Base-by-base conservation (phyloP, 64 coral and sea anemone genomes). In the Stichodactyla helianthus region DNA sequence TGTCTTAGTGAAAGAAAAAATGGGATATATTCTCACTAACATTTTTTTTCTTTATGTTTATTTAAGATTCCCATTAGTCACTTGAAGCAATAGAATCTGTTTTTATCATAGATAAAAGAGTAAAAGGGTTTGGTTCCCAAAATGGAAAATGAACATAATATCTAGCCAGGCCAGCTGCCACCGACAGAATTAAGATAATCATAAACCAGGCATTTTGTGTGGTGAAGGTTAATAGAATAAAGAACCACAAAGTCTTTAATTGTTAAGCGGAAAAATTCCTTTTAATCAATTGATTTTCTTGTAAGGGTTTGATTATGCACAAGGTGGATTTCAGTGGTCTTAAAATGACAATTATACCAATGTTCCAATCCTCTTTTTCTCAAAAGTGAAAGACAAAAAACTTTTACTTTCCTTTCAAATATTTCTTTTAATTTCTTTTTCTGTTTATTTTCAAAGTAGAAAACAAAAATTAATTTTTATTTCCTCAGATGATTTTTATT, bases 201-300 rank as follows among this genome's bases (percentile, higher is more conserved):
- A 81, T 52, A 81, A 81, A 51, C 78, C 78, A 81, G 16, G 18
- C 52, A 52, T 81, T 81, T 81, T 81, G 52, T 81, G 78, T 50
- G 78, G 78, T 51, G n/a, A 5, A 81, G 78, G 78, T 81, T 81
- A 81, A 81, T 81, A 81, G 78, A 81, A 81, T 81, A 81, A 81
- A 50, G 50, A 81, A 51, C 78, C 78, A 81, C 78, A 81, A 81
- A 52, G 78, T 81, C 78, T 52, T 81, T 81, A 81, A 81, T 81
- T 81, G 50, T 52, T 81, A 81, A 81, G 78, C 78, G 52, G 78
- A 44, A 15, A 81, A 81, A 81, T 81, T 81, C 78, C 78, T 81
- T 54, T 81, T 81, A 81, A 81, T 81, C 78, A 81, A 44, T 81
- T 52, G 78, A 81, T 81, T 81, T 81, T 52, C 78, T 81, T 81